These are phyloP conservation scores for Bombus fervidus DNA, from an alignment of 1,140 invertebrate genomes.

Conservation along the genomic window DNA sequence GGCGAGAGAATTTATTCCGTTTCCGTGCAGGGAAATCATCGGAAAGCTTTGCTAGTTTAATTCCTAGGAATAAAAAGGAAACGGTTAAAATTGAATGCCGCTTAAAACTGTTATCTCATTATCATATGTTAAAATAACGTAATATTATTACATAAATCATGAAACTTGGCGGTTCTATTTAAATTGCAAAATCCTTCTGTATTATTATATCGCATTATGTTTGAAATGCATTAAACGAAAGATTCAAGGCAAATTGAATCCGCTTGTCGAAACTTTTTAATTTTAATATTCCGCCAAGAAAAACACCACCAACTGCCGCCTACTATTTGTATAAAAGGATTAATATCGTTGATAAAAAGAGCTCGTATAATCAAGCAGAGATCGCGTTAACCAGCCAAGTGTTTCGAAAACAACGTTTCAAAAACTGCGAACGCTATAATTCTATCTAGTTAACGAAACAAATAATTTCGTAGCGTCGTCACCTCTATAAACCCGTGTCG, in stretches of 20 bases:
- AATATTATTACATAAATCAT: slow-evolving; percentile 29
- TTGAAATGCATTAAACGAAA: slow-evolving; percentile 30
- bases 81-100: not conserved
- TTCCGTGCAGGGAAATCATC: not conserved
- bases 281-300: not conserved
- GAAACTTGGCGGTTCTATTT: not conserved
- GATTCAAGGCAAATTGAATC: not conserved
- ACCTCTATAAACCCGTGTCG: too few species aligned
- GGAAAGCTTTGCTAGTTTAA: not conserved
- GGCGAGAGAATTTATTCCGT: not conserved
- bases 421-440: too few species aligned
- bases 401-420: not conserved
- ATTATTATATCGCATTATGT: slow-evolving; percentile 32
- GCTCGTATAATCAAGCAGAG: not conserved
- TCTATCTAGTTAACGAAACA: too few species aligned
- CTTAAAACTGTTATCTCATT: not conserved
- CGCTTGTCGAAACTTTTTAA: not conserved
- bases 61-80: not conserved
- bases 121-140: not conserved
- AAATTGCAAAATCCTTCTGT: slow-evolving; percentile 1
- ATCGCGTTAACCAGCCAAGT: not conserved
- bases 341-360: not conserved
- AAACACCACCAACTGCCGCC: not conserved
- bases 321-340: not conserved
- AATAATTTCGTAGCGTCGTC: too few species aligned